Base-by-base conservation (phyloP, 2,888 invertebrate genomes). In the Scrobipalpa costella region DNA sequence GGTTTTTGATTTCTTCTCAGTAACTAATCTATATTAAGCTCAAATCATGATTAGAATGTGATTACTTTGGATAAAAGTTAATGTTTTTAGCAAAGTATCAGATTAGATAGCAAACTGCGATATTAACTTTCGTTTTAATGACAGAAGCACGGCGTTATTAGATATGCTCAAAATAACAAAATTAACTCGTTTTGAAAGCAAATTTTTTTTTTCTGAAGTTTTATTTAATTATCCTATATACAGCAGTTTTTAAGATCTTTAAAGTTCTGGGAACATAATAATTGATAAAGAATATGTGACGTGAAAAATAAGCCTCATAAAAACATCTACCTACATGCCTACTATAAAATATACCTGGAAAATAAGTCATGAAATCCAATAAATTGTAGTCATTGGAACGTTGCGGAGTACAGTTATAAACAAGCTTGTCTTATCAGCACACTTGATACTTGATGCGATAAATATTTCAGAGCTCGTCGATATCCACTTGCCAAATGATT, bases 391-490 rank as follows among this genome's bases (percentile, higher is more conserved):
- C 33, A 52, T 52, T 52, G 52, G 33, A 27, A 19, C 15, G 47
- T 1, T n/a, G 49, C 49, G 49, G 19, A 11, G 17, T 49, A 27
- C 7, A 19, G 11, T 27, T 27, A 52, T 19, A 52, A 52, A 52
- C 52, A 52, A 19, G 52, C 52, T 33, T 52, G 52, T 52, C 33
- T 64, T 62, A 63, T 66, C 64, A 36, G 9, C 19, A 49, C 9
- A 27, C 2, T 5, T n/a, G 36, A 61, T 63, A 66, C 62, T 66
- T 64, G 62, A 60, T 60, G 58, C 63, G 70, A 71, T 71, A 71
- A 68, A 65, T 63, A 66, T 68, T 67, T 69, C 68, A 69, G 65
- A 61, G 64, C 64, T 61, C 62, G 63, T 68, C 66, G 68, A 68
- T 68, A 70, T 67, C 62, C 58, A 55, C 50, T 55, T 47, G 57